Evolutionary conservation across 92 coral and sea anemone species (phyloP), one percentile per base, ranked within the genome.

Genomic region (Parazoanthus darwini): DNA sequence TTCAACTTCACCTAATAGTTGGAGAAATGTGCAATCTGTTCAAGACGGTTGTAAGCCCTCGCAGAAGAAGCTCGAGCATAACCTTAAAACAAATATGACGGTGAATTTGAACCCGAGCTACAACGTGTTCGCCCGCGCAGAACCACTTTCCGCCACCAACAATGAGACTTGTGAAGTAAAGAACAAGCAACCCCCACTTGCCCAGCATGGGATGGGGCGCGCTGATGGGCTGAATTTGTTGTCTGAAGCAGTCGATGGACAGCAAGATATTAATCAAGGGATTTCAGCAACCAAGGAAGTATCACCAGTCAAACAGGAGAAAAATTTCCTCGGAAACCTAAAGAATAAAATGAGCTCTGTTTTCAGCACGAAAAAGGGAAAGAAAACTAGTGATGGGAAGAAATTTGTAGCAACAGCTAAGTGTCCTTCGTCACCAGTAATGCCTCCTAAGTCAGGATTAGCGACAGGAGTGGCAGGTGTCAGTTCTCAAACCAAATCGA

Each of bases 311-410:
- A 84, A 72, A 36, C 79, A 29, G 10, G 78, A 84, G 43, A 84
- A 84, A 23, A 84, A 48, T 3, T 84, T 84, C 44, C 79, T 84
- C 15, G 87, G 78, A 3, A 84, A 71, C 65, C 87, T 84, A 4
- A 84, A 84, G 67, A 71, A 46, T 33, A 84, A 26, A 84, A 84
- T 84, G 87, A 84, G 79, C 67, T 84, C 79, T 38, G 87, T 84
- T 84, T 84, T 84, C 70, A 25, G 87, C 68, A 43, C 87, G 10
- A 84, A 84, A 9, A 84, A 84, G 36, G 87, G 87, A 2, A 84
- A 84, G 9, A 84, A 72, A 25, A 20, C 44, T 46, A 13, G 68
- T 48, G 87, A 71, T 48, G 67, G 78, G 8, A 71, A 46, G 66
- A 71, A 50, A 26, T 42, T 26, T 11, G 38, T 1, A 18, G 14